Percentiles rank a stretch among this genome's conserved stretches.
These are phyloP conservation scores for Danaus plexippus DNA, from an alignment of 1,140 invertebrate genomes.

Conservation along the genomic window DNA sequence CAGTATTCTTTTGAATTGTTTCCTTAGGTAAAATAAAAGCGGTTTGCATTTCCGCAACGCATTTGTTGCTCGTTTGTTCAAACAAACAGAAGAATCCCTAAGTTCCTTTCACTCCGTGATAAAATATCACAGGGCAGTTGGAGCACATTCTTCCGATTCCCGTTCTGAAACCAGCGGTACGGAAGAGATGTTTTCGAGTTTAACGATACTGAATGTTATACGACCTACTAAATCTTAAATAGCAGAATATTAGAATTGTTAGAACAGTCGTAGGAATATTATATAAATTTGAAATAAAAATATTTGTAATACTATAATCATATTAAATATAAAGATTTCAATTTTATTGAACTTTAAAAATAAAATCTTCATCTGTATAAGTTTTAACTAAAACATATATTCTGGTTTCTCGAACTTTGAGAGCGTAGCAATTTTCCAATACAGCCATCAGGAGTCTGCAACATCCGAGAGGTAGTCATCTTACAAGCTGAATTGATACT, in stretches of 20 bases:
- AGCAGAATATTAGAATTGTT: too few species aligned
- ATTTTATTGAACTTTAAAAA: slow-evolving; percentile 25
- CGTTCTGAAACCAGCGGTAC: slow-evolving; percentile 35
- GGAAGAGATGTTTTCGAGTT: slow-evolving; percentile 55
- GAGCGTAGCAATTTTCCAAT: slow-evolving; percentile 64
- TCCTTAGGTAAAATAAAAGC: slow-evolving; percentile 49
- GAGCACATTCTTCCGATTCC: slow-evolving; percentile 55
- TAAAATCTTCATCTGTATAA: slow-evolving; percentile 27
- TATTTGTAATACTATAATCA: background rate
- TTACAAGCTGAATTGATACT: slow-evolving; percentile 71
- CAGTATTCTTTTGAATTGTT: slow-evolving; percentile 58
- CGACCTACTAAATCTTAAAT: too few species aligned
- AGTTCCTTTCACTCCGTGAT: slow-evolving; percentile 58
- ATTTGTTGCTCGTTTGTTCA: slow-evolving; percentile 62
- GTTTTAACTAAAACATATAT: slow-evolving; percentile 62
- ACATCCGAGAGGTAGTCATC: slow-evolving; percentile 57
- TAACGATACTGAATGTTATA: slow-evolving; percentile 30
- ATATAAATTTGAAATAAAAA: background rate
- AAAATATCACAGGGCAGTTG: slow-evolving; percentile 61
- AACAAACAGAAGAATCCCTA: slow-evolving; percentile 56
- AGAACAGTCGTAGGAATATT: too few species aligned
- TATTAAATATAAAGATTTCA: slow-evolving; percentile 1
- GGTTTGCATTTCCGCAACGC: slow-evolving; percentile 59
- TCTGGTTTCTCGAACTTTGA: slow-evolving; percentile 39
- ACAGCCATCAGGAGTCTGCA: slow-evolving; percentile 59